Percentiles rank a stretch among this genome's conserved stretches.
Evolutionary conservation across 2,113 vertebrate species (phyloP).

Genomic region (Gymnogyps californianus): DNA sequence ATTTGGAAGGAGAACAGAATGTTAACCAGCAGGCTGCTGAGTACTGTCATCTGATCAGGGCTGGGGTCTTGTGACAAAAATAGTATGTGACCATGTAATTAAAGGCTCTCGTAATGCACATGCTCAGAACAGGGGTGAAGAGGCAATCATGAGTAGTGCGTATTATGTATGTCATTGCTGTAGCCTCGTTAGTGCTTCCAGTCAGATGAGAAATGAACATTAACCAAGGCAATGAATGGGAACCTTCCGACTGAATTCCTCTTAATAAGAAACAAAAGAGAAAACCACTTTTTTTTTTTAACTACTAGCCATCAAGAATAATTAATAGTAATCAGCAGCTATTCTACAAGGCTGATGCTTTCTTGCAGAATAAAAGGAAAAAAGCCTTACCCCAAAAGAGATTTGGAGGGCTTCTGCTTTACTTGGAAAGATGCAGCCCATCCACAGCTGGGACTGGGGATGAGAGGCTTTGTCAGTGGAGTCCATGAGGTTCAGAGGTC

Average conservation of each 20-base stretch:
- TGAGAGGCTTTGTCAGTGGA: background rate
- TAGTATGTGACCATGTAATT: background rate
- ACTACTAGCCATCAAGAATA: background rate
- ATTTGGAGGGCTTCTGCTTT: background rate
- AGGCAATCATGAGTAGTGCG: background rate
- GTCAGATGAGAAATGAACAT: background rate
- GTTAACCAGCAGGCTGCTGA: background rate
- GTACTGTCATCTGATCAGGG: background rate
- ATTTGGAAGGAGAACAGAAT: background rate
- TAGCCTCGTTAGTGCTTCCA: background rate
- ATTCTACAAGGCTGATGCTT: background rate
- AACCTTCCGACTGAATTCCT: background rate
- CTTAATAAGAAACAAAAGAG: background rate
- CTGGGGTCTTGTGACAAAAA: conserved; percentile 17
- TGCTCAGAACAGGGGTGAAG: background rate
- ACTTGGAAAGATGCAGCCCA: background rate
- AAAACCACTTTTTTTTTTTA: background rate
- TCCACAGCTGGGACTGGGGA: background rate
- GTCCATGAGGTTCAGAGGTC: background rate
- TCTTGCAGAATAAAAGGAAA: background rate
- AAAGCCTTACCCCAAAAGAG: background rate
- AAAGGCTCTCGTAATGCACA: background rate
- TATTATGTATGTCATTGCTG: background rate
- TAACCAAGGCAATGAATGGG: background rate
- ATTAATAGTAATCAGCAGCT: background rate